Base-by-base conservation (phyloP, 2,797 vertebrate genomes). In the Rhinella marina region DNA sequence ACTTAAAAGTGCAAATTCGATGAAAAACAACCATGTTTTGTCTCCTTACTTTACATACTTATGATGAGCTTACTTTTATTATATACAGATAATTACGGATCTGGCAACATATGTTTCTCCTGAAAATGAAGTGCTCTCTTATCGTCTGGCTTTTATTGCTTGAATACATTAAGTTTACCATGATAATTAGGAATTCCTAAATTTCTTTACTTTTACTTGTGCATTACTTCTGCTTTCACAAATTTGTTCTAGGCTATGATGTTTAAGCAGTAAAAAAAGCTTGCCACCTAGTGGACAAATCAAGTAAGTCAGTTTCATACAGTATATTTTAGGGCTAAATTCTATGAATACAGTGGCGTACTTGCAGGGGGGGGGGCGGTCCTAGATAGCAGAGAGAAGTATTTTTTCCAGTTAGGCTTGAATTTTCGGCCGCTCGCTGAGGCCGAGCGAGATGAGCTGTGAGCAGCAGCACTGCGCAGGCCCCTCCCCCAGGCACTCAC, bases 11-110 rank as follows among this genome's bases (percentile, higher is more conserved):
- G 16, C 11, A 25, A 77, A 52, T 54, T 77, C 50, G 52, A 76
- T 76, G 14, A 52, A n/a, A 52, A 76, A 52, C 50, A 50, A 19
- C 23, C 13, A 76, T 77, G 54, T 25, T 77, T 16, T 0, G 12
- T 80, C 41, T 59, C 78, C 57, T 25, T 61, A 23, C 21, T 79
- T 79, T 80, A 80, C 78, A 80, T 59, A 59, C 61, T 80, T 61
- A 32, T 80, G 56, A 59, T 80, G 16, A 80, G 56, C 25, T 41
- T 11, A 21, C 41, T 80, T 59, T 80, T 80, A 80, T 80, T 59
- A 80, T 32, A 25, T 80, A 61, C 27, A 61, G 27, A 32, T 80
- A 61, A 80, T 80, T 59, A 80, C 29, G 41, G 27, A 8, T 52
- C 56, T 17, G 25, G 21, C 23, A 80, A 21, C 78, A 80, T 59